Evolutionary conservation across 2,888 invertebrate genomes (phyloP), one percentile per base, ranked within the genome.

Genomic region (Hydrotaea diabolus): DNA sequence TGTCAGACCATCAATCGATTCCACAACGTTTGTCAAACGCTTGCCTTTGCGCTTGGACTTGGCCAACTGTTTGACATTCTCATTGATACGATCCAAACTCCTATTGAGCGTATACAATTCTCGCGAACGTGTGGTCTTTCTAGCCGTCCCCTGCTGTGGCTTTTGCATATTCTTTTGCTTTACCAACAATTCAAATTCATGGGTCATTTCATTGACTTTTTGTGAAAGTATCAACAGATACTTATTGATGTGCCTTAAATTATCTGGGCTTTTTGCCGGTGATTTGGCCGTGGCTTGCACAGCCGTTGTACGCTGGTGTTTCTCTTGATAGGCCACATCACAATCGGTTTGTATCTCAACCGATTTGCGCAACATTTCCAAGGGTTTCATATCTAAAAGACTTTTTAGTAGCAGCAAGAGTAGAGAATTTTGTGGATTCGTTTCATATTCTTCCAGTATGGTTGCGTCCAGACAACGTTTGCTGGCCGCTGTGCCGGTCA

Each of bases 141-240:
- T 7, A 0, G 57, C 74, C 23, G 72, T 62, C 13, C 74, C 76
- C 2, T 80, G 80, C 26, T 83, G n/a, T 36, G 83, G n/a, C 80
- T 84, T 82, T 7, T 77, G 57, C 2, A 77, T 55, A 39, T 81
- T 76, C 4, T 13, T 46, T 17, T 82, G 80, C 75, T 88, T 87
- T 7, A 89, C 9, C 49, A 82, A 66, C 5, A 84, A 62, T 36
- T 89, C 87, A 69, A 90, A 82, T 43, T 87, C 87, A 21, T 85
- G 62, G 0, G 89, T 87, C 88, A 90, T 90, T 78, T 89, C 88
- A 53, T 88, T 87, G 0, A 90, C 88, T 74, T 89, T 90, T 36
- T 88, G 86, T 26, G 90, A 89, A 2, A 90, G 86, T 9, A 88
- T 86, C 7, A 89, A 80, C 13, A 90, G 83, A 82, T 89, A 90